Evolutionary conservation across 2,888 invertebrate genomes (phyloP).

Genomic region (Stenolophus ochropezus): DNA sequence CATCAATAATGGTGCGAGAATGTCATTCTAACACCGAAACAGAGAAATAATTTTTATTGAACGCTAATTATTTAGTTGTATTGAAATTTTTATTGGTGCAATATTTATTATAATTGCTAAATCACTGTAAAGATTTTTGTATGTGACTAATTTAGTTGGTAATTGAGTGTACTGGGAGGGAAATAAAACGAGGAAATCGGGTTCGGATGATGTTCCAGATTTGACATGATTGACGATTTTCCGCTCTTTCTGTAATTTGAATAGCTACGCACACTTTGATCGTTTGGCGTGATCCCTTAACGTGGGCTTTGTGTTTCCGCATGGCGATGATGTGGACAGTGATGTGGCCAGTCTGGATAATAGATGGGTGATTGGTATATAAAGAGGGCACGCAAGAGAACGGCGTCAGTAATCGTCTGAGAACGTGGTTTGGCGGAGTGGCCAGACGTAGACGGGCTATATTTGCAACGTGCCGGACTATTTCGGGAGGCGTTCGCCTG

Average conservation of each 20-base stretch:
- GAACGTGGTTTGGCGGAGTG: conserved; percentile 61
- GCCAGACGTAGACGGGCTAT: conserved; percentile 61
- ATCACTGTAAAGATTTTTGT: no score
- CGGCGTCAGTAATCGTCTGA: conserved; percentile 62
- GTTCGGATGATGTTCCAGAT: not conserved
- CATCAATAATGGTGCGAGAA: no score
- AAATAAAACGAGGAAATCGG: not conserved
- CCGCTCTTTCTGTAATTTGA: conserved; percentile 27
- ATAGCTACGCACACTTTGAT: conserved; percentile 41
- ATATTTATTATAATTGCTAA: no score
- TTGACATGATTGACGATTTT: conserved; percentile 39
- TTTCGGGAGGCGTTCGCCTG: conserved; percentile 62
- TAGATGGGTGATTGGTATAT: not conserved
- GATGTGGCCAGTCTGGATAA: not conserved
- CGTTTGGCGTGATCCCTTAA: conserved; percentile 36
- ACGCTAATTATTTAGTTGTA: no score
- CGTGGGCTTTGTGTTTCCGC: conserved; percentile 40
- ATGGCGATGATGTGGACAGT: not conserved
- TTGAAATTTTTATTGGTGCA: no score
- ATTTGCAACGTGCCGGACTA: conserved; percentile 65
- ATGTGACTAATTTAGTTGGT: not conserved
- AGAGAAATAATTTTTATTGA: no score
- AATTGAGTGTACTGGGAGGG: not conserved
- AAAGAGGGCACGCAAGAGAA: not conserved
- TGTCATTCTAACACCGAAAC: no score